Conservation (phyloP, 2,113 vertebrate genomes). For the Pseudolaguvia tuberculata region DNA sequence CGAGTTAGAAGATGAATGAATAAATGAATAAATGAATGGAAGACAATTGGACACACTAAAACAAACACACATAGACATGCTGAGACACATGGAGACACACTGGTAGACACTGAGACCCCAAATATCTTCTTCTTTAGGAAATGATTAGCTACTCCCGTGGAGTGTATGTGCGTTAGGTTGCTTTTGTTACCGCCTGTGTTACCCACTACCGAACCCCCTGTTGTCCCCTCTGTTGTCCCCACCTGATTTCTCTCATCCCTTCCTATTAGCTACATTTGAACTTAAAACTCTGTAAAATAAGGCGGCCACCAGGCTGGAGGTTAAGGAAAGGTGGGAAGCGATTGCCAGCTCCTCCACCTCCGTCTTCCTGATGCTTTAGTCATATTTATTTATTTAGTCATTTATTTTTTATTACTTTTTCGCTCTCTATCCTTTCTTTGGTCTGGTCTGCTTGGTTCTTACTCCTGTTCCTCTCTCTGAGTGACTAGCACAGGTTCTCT, state of each 20-base stretch:
- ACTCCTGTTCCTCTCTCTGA: conserved; percentile 55
- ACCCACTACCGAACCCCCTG: no score
- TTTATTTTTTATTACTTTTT: no score
- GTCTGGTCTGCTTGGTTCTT: conserved; percentile 57
- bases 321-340: conserved; percentile 97
- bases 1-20: no score
- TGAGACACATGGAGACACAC: no score
- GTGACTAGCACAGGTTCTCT: conserved; percentile 80
- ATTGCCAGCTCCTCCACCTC: conserved; percentile 72
- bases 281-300: conserved; percentile 99
- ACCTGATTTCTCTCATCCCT: conserved; percentile 73
- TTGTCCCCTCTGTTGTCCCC: no score
- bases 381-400: conserved; percentile 1
- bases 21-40: no score
- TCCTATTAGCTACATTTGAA: conserved; percentile 90
- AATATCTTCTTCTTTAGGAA: neutral
- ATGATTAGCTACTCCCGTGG: conserved; percentile 7
- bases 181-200: conserved; percentile 31
- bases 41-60: no score
- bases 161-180: conserved; percentile 33
- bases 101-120: no score
- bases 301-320: conserved; percentile 78
- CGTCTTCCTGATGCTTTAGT: conserved; percentile 54
- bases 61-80: no score
- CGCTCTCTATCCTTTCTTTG: conserved; percentile 16